phyloP scores from a whole-genome alignment of 2,888 invertebrate genomes.

The Icerya purchasi region DNA sequence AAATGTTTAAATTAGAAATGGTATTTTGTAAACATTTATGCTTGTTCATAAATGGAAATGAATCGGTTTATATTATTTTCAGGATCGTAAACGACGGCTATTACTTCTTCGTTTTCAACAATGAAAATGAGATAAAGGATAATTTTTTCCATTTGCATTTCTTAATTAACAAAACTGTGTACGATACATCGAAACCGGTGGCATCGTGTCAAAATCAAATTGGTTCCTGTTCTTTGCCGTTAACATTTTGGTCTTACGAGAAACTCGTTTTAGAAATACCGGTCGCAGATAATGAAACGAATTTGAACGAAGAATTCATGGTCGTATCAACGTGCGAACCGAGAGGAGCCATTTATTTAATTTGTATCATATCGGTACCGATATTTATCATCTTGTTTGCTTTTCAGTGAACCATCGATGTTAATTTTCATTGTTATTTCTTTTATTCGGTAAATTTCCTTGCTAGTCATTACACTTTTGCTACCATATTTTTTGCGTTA shows the following conservation, averaged over 20 bases:
- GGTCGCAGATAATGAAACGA: slow-evolving; percentile 37
- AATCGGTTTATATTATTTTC: too few relatives aligned
- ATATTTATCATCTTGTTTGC: slow-evolving; percentile 46
- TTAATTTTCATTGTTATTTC: too few relatives aligned
- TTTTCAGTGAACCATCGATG: slow-evolving; percentile 45
- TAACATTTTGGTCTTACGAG: slow-evolving; percentile 45
- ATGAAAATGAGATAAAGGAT: slow-evolving; percentile 51
- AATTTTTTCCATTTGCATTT: slow-evolving; percentile 48
- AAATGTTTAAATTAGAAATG: too few relatives aligned
- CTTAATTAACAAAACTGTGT: slow-evolving; percentile 44
- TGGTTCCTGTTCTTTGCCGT: slow-evolving; percentile 36
- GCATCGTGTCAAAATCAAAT: slow-evolving; percentile 41
- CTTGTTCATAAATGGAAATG: too few relatives aligned
- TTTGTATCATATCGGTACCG: slow-evolving; percentile 48
- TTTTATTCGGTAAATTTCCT: too few relatives aligned
- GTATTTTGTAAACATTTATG: too few relatives aligned
- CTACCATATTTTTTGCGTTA: too few relatives aligned
- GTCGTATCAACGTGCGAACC: slow-evolving; percentile 54
- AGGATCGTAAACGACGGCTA: slow-evolving; percentile 54
- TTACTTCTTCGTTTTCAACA: slow-evolving; percentile 64
- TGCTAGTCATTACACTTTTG: too few relatives aligned
- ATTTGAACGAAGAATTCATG: slow-evolving; percentile 46
- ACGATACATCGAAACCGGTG: slow-evolving; percentile 39
- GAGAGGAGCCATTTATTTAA: slow-evolving; percentile 42
- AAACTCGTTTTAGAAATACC: slow-evolving; percentile 44